Evolutionary conservation across 2,888 invertebrate genomes (phyloP).

Genomic region (Hydrotaea diabolus): DNA sequence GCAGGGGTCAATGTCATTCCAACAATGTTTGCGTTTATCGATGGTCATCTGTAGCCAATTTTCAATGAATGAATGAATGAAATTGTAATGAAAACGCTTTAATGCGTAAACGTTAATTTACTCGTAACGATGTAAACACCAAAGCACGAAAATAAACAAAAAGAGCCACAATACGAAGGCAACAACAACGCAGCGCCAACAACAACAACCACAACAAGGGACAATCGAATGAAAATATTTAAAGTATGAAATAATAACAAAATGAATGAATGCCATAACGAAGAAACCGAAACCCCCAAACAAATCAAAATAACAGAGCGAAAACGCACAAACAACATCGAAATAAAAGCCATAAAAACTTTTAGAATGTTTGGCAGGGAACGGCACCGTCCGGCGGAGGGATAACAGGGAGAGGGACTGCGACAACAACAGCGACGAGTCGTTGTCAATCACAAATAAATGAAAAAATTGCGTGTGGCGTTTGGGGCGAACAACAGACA

Average conservation of each 20-base stretch:
- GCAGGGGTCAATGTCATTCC: background rate
- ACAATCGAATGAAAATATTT: conserved; percentile 21
- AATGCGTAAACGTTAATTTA: conserved; percentile 39
- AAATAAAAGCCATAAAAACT: conserved; percentile 1
- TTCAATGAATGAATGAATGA: conserved; percentile 54
- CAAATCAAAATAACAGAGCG: conserved; percentile 11
- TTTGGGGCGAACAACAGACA: background rate
- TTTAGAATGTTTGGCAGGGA: background rate
- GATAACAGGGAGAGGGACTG: too few species aligned
- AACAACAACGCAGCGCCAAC: background rate
- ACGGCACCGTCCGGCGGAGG: background rate
- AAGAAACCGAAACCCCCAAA: background rate
- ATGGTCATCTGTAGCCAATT: background rate
- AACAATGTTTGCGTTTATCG: background rate
- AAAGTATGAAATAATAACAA: conserved; percentile 37
- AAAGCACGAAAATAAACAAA: conserved; percentile 23
- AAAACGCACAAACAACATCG: background rate
- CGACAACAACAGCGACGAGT: background rate
- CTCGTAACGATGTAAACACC: conserved; percentile 39
- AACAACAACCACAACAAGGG: background rate
- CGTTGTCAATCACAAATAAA: conserved; percentile 33
- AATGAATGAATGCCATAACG: background rate
- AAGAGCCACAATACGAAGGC: background rate
- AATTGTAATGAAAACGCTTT: conserved; percentile 40
- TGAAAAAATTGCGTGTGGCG: conserved; percentile 30